Conservation (phyloP, 2,797 vertebrate genomes). For the Anisognathus igniventris region DNA sequence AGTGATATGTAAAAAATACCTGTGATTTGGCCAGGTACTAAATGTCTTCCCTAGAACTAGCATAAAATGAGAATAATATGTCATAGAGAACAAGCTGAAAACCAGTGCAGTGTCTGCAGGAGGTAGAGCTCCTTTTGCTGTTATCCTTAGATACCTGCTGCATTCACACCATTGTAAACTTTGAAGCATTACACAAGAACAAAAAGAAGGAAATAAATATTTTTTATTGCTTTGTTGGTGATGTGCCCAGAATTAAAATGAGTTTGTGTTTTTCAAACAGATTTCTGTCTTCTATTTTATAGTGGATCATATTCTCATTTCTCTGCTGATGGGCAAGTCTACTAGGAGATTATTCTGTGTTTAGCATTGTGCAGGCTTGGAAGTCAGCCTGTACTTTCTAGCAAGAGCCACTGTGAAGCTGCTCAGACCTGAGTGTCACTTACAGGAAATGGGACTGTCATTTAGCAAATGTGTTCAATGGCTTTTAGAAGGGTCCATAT, state of each 20-base stretch:
- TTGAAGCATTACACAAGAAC: background rate
- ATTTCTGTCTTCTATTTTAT: background rate
- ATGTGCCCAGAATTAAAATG: background rate
- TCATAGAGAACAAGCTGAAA: background rate
- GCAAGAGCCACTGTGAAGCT: background rate
- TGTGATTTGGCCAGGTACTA: background rate
- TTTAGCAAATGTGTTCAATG: background rate
- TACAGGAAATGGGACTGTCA: background rate
- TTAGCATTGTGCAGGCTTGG: background rate
- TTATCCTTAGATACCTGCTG: background rate
- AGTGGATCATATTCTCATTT: background rate
- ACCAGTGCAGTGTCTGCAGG: background rate
- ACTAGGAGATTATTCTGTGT: background rate
- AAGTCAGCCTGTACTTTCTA: background rate
- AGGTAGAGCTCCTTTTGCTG: background rate
- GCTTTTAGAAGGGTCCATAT: background rate
- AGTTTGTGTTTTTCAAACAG: background rate
- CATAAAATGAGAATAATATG: background rate
- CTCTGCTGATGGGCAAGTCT: background rate
- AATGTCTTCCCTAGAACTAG: background rate
- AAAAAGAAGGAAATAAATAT: background rate
- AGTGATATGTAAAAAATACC: background rate
- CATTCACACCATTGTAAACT: background rate
- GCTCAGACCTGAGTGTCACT: background rate
- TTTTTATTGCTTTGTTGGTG: background rate